Percentiles rank a stretch among this genome's conserved stretches.
Conservation (phyloP, 1,140 invertebrate species). For the Drosophila punjabiensis region DNA sequence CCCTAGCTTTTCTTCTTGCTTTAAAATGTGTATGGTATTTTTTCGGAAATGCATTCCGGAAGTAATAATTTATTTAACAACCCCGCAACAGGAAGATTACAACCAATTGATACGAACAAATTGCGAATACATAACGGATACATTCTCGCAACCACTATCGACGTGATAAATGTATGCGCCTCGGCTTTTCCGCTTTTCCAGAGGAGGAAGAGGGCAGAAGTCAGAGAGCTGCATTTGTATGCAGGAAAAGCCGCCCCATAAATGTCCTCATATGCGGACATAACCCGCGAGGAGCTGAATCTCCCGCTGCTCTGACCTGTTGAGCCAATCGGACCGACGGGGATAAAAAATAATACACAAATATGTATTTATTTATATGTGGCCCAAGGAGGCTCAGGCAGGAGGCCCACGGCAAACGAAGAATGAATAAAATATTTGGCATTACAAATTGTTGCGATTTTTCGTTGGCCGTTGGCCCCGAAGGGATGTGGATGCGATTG, state of each 20-base stretch:
- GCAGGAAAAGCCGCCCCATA: constrained; percentile 19
- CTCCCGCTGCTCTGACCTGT: constrained; percentile 62
- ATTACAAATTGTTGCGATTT: constrained; percentile 84
- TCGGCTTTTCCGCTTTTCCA: not conserved
- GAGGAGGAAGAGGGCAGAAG: not conserved
- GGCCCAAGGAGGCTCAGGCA: constrained; percentile 40
- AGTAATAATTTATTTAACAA: not conserved
- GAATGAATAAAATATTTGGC: constrained; percentile 80
- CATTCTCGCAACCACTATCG: constrained; percentile 11
- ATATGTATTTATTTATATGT: constrained; percentile 75
- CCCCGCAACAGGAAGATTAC: not conserved
- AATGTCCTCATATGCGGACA: constrained; percentile 34
- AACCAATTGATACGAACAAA: constrained; percentile 16
- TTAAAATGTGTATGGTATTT: not conserved
- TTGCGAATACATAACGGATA: not conserved
- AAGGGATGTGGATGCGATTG: constrained; percentile 47
- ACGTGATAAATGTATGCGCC: constrained; percentile 27
- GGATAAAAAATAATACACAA: constrained; percentile 59
- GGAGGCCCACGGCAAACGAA: constrained; percentile 45
- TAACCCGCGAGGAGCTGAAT: constrained; percentile 9
- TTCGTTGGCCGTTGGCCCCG: constrained; percentile 43
- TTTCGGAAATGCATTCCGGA: too few species aligned
- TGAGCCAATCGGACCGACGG: constrained; percentile 64
- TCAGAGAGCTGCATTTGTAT: constrained; percentile 28
- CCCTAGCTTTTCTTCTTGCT: not conserved